Evolutionary conservation across 2,888 invertebrate genomes (phyloP).

Genomic region (Tetragonula carbonaria): DNA sequence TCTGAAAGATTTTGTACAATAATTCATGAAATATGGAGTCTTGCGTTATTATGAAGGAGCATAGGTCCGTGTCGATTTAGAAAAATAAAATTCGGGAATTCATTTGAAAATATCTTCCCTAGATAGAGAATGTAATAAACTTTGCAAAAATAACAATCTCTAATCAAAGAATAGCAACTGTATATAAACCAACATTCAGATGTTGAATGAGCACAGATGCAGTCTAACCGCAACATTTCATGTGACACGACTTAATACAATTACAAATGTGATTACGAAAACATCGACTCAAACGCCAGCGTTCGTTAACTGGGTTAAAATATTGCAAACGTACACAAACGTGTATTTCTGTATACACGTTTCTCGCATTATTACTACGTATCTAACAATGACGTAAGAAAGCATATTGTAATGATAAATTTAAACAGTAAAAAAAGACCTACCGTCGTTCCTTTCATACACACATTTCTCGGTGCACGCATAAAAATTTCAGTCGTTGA

Average conservation of each 20-base stretch:
- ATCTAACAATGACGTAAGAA: background rate
- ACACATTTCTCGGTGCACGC: slow-evolving; percentile 8
- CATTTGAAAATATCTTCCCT: too few species aligned
- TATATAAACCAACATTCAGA: too few species aligned
- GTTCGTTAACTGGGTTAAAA: background rate
- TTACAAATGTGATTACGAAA: background rate
- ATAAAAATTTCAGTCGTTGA: slow-evolving; percentile 49
- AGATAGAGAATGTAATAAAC: too few species aligned
- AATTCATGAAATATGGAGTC: too few species aligned
- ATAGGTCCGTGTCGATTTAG: too few species aligned
- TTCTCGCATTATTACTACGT: background rate
- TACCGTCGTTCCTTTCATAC: slow-evolving; percentile 23
- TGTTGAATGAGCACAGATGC: too few species aligned
- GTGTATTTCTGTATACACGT: background rate
- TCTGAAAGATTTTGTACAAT: too few species aligned
- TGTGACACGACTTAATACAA: background rate
- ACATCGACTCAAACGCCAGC: background rate
- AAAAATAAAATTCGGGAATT: too few species aligned
- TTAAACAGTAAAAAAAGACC: slow-evolving; percentile 19
- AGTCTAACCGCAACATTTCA: slow-evolving; percentile 7
- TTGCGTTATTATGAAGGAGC: too few species aligned
- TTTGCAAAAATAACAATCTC: too few species aligned
- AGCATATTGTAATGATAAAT: background rate
- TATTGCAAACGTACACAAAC: background rate
- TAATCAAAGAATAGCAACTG: too few species aligned